Percentiles rank a stretch among this genome's conserved stretches.
phyloP scores from a whole-genome alignment of 2,888 invertebrate genomes.

The Micoletzkya japonica region DNA sequence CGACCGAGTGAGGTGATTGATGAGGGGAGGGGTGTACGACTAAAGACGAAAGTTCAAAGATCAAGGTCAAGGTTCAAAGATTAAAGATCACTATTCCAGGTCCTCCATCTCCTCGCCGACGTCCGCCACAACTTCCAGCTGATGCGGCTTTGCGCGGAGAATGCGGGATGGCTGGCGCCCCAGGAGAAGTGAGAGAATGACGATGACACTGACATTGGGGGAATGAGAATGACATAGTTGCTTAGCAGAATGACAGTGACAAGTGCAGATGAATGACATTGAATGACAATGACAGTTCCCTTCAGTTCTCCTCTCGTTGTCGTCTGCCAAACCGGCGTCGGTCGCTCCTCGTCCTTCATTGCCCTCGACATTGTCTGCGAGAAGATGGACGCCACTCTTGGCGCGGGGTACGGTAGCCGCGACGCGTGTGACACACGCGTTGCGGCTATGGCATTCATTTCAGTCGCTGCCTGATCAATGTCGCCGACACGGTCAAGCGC shows the following conservation, averaged over 20 bases:
- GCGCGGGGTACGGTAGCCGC: constrained; percentile 19
- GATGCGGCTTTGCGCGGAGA: constrained; percentile 12
- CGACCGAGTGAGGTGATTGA: not conserved
- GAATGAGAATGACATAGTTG: too few relatives aligned
- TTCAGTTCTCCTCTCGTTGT: constrained; percentile 44
- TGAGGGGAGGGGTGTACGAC: not conserved
- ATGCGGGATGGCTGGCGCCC: constrained; percentile 8
- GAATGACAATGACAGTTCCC: not conserved
- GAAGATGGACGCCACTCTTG: constrained; percentile 42
- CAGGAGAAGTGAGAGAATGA: not conserved
- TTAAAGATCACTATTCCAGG: not conserved
- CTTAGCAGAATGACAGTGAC: too few relatives aligned
- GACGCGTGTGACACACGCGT: not conserved
- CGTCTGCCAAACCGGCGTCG: constrained; percentile 50
- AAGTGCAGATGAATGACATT: not conserved
- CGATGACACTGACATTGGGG: too few relatives aligned
- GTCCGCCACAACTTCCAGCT: constrained; percentile 12
- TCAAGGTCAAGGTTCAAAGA: not conserved
- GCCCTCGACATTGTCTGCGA: constrained; percentile 51
- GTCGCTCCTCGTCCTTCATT: constrained; percentile 44
- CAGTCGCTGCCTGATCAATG: constrained; percentile 33
- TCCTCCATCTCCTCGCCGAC: constrained; percentile 12
- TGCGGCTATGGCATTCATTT: not conserved
- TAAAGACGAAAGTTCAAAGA: too few relatives aligned
- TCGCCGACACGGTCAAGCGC: constrained; percentile 47